phyloP scores from a whole-genome alignment of 2,113 vertebrate species.

The Anguilla rostrata region DNA sequence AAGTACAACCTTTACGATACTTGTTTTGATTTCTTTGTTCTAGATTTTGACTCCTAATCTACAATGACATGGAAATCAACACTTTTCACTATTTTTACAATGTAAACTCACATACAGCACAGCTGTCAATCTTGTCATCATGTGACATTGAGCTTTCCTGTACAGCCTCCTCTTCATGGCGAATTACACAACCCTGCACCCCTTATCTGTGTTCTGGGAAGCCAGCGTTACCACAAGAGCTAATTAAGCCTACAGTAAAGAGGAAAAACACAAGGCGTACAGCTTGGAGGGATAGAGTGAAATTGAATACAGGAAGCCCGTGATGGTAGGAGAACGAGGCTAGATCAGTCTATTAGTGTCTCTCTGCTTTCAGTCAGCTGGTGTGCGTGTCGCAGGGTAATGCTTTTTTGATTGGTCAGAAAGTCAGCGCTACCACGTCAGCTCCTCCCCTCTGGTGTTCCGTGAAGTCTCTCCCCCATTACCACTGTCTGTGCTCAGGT shows the following conservation, averaged over 20 bases:
- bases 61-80: too few species aligned
- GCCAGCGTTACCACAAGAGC: background rate
- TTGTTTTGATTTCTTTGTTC: too few species aligned
- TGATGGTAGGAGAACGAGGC: constrained; percentile 2
- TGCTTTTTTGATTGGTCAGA: background rate
- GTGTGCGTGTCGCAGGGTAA: too few species aligned
- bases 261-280: too few species aligned
- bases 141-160: background rate
- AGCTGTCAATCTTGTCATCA: background rate
- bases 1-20: too few species aligned
- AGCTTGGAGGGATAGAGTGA: too few species aligned
- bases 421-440: background rate
- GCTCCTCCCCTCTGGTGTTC: background rate
- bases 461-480: background rate
- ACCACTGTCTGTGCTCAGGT: constrained; percentile 23
- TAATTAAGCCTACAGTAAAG: background rate
- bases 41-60: too few species aligned
- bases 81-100: too few species aligned
- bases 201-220: background rate
- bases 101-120: too few species aligned
- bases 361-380: background rate
- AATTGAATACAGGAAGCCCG: too few species aligned
- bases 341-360: background rate
- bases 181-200: background rate
- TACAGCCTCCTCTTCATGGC: background rate